Evolutionary conservation across 2,113 vertebrate genomes (phyloP).

Genomic region (Pteruthius melanotis): DNA sequence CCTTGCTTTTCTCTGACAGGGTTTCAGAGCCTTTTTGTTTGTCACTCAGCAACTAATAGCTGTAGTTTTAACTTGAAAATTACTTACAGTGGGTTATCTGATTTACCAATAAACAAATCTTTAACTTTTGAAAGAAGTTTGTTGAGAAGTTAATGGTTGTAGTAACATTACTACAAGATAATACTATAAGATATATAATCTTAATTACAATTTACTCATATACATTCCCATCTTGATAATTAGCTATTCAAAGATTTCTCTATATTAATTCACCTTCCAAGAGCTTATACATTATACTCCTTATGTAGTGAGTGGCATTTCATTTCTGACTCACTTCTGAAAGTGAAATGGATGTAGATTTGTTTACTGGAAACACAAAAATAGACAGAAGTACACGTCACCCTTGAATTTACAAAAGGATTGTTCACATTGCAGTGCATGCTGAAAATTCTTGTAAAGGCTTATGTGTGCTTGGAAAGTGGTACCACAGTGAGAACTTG

Average conservation of each 20-base stretch:
- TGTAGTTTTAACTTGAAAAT: not conserved
- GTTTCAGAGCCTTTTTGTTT: not conserved
- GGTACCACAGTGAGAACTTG: not conserved
- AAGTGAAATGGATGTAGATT: not conserved
- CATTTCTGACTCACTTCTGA: not conserved
- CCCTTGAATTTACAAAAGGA: not conserved
- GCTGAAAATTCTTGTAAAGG: not conserved
- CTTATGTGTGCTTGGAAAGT: not conserved
- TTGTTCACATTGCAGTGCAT: not conserved
- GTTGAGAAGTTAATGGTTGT: not conserved
- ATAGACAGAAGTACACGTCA: not conserved
- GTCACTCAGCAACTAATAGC: not conserved
- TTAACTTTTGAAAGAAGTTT: conserved; percentile 6
- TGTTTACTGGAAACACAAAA: not conserved
- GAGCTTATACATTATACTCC: not conserved
- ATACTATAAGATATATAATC: no score
- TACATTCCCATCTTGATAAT: not conserved
- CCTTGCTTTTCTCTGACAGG: not conserved
- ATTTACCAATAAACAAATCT: not conserved
- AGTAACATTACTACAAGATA: not conserved
- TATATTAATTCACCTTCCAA: not conserved
- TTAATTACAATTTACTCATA: not conserved
- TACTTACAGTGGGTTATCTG: not conserved
- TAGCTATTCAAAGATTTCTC: not conserved
- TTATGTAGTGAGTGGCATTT: not conserved